Conservation (phyloP, 2,888 invertebrate species). For the Sinodicranocentrus sp. region DNA sequence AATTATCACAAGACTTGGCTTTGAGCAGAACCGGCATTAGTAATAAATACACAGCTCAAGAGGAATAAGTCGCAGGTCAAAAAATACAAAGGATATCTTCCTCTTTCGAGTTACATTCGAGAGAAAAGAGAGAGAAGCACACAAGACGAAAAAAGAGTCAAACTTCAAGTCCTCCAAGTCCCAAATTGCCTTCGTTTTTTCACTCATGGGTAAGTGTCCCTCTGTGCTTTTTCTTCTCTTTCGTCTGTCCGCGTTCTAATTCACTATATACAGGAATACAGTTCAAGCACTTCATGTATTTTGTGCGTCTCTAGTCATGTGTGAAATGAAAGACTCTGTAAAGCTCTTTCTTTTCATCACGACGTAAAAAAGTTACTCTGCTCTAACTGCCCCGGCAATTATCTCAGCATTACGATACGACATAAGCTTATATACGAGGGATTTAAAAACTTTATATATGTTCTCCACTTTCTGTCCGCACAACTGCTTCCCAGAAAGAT, state of each 20-base stretch:
- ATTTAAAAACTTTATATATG: not conserved
- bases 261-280: conserved; percentile 29
- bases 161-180: conserved; percentile 32
- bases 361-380: not conserved
- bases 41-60: conserved; percentile 20
- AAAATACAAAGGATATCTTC: not conserved
- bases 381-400: not conserved
- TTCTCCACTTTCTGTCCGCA: not conserved
- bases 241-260: conserved; percentile 25
- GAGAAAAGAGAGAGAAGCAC: not conserved
- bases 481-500: not conserved
- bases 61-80: conserved; percentile 2
- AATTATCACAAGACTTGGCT: conserved; percentile 32
- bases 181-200: conserved; percentile 55
- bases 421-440: not conserved
- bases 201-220: conserved; percentile 34
- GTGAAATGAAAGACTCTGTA: not conserved
- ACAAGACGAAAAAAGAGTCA: not conserved
- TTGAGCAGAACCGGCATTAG: conserved; percentile 2
- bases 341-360: conserved; percentile 14
- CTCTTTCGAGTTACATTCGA: not conserved
- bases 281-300: conserved; percentile 27
- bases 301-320: not conserved
- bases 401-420: not conserved
- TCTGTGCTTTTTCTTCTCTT: conserved; percentile 21